Conservation (phyloP, 2,113 vertebrate species). For the Saguinus midas region DNA sequence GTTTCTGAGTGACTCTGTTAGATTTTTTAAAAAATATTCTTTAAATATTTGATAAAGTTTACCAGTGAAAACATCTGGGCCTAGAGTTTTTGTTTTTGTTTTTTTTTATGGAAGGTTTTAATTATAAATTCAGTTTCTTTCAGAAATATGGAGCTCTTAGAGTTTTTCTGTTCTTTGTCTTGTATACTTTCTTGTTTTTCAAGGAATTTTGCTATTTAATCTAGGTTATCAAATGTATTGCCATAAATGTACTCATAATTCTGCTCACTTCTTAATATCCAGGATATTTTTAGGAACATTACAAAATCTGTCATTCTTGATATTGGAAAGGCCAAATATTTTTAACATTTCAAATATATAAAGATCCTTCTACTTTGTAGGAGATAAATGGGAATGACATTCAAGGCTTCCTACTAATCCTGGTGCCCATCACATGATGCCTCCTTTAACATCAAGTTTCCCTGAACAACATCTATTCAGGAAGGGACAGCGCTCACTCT, state of each 20-base stretch:
- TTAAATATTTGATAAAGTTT: background rate
- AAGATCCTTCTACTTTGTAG: background rate
- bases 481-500: background rate
- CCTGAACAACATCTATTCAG: background rate
- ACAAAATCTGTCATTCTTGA: background rate
- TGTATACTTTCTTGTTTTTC: background rate
- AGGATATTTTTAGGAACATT: background rate
- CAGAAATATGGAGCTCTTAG: background rate
- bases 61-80: background rate
- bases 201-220: background rate
- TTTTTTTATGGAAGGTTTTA: background rate
- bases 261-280: background rate
- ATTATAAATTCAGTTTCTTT: background rate
- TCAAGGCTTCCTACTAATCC: no score
- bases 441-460: background rate
- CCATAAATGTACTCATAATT: background rate
- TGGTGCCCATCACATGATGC: fast-evolving
- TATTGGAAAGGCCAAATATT: background rate
- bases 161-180: background rate
- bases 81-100: background rate
- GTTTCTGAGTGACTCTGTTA: background rate
- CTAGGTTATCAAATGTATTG: background rate
- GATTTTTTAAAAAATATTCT: background rate
- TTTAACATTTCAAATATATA: no score
- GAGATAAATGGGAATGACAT: no score